Percentiles rank a stretch among this genome's conserved stretches.
These are phyloP conservation scores for Meghimatium bilineatum DNA, from an alignment of 2,888 invertebrate species.

Conservation along the genomic window DNA sequence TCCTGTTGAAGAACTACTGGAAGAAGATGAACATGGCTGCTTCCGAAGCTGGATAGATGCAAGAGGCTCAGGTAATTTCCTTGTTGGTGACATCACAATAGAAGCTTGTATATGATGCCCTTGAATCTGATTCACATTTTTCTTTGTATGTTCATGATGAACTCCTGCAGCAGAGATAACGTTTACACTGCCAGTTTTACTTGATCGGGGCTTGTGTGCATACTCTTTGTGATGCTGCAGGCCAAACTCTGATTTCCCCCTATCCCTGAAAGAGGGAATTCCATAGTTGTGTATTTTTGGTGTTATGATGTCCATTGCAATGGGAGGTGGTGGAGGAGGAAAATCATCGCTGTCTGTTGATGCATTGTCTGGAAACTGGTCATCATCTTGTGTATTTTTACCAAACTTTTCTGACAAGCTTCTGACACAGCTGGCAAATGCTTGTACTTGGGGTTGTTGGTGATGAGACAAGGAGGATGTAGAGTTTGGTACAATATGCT, in stretches of 20 bases:
- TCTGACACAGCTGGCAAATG: constrained; percentile 76
- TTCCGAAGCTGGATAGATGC: constrained; percentile 5
- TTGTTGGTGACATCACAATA: background rate
- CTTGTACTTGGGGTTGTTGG: constrained; percentile 63
- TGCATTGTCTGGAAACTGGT: constrained; percentile 64
- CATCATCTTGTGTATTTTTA: constrained; percentile 63
- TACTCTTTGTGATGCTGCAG: constrained; percentile 24
- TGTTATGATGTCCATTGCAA: constrained; percentile 73
- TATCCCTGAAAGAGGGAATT: constrained; percentile 56
- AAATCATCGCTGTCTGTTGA: constrained; percentile 73
- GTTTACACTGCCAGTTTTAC: background rate
- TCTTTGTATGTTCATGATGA: background rate
- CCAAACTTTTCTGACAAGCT: constrained; percentile 72
- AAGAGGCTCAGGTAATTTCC: background rate
- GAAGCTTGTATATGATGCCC: background rate
- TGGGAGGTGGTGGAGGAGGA: constrained; percentile 72
- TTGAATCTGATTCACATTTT: background rate
- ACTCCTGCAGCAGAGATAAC: background rate
- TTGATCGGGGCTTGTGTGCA: constrained; percentile 4
- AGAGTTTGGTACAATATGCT: background rate
- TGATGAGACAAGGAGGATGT: background rate
- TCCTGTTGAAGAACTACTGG: background rate
- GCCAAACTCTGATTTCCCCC: constrained; percentile 28
- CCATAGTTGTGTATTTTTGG: constrained; percentile 73
- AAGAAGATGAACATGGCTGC: background rate